Percentiles rank a stretch among this genome's conserved stretches.
phyloP scores from a whole-genome alignment of 2,888 invertebrate species.

The Agrilus cyanescens region DNA sequence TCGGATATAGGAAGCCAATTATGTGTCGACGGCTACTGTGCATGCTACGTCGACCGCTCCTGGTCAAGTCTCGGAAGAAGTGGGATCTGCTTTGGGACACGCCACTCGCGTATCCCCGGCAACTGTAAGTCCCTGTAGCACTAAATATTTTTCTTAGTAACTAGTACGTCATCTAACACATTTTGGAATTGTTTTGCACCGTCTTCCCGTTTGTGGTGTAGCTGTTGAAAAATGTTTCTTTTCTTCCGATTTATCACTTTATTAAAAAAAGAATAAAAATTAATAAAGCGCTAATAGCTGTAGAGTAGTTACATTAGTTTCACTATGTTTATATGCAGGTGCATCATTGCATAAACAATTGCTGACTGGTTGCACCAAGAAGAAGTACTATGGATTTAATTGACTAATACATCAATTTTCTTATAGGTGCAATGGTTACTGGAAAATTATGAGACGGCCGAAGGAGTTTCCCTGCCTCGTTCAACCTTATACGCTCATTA shows the following conservation, averaged over 20 bases:
- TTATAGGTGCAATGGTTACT: constrained; percentile 82
- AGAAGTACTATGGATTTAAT: background rate
- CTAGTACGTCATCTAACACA: too few relatives aligned
- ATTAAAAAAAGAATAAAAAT: too few relatives aligned
- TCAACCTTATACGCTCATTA: constrained; percentile 97
- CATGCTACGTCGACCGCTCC: constrained; percentile 30
- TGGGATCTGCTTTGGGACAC: constrained; percentile 53
- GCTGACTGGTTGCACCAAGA: too few relatives aligned
- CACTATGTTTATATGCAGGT: too few relatives aligned
- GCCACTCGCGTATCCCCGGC: constrained; percentile 79
- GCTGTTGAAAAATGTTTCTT: too few relatives aligned
- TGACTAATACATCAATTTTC: constrained; percentile 14
- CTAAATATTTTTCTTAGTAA: too few relatives aligned
- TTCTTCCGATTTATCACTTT: too few relatives aligned
- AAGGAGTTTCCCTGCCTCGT: constrained; percentile 50
- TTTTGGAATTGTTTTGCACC: too few relatives aligned
- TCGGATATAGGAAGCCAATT: constrained; percentile 35
- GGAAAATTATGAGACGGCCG: constrained; percentile 97
- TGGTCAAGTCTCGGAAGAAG: constrained; percentile 36
- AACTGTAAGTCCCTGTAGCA: constrained; percentile 57
- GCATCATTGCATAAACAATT: too few relatives aligned
- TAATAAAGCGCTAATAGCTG: too few relatives aligned
- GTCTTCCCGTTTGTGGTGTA: too few relatives aligned
- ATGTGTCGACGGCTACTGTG: constrained; percentile 43
- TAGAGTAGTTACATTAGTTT: too few relatives aligned